Evolutionary conservation across 2,797 vertebrate species (phyloP), one percentile per base, ranked within the genome.

Genomic region (Gila robusta): DNA sequence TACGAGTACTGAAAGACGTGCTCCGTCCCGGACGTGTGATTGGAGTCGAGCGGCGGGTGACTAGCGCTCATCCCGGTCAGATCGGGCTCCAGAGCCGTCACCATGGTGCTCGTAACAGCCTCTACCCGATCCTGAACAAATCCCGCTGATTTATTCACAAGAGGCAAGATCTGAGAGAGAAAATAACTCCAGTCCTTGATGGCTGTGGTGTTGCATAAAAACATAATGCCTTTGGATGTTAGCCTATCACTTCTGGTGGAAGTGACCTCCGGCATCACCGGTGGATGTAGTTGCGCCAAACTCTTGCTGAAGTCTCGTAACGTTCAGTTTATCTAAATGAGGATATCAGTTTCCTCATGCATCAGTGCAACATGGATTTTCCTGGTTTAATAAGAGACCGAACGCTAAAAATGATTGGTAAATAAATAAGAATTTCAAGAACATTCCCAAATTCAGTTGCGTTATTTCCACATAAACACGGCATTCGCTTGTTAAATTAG

Each of bases 181-280:
- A 98, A 97, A 44, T 95, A 94, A 91, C 96, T 96, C 97, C 96
- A 97, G 95, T 97, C 96, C 93, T 96, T 97, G 87, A 97, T 96
- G 87, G 95, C 95, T 89, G 95, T 97, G 81, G 94, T 95, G 92
- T 98, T 98, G 92, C 97, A 98, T 88, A 95, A 92, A 91, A 96
- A 93, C 97, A 97, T 97, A 87, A 86, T 95, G 92, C 92, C 91
- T 80, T 85, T 66, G 28, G 52, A 82, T 90, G 77, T 78, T 28
- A 35, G 37, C 72, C 10, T 83, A 78, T 19, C 86, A 21, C 85
- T 76, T 35, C 62, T 47, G 19, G n/a, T 78, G 39, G 26, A 82
- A 79, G 74, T 70, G 67, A 72, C 56, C 62, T 71, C 44, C 37
- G 82, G 67, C 89, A 86, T 90, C 64, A 69, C 85, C 83, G 28